Evolutionary conservation across 1,140 invertebrate genomes (phyloP), one percentile per base, ranked within the genome.

Genomic region (Bicyclus anynana): DNA sequence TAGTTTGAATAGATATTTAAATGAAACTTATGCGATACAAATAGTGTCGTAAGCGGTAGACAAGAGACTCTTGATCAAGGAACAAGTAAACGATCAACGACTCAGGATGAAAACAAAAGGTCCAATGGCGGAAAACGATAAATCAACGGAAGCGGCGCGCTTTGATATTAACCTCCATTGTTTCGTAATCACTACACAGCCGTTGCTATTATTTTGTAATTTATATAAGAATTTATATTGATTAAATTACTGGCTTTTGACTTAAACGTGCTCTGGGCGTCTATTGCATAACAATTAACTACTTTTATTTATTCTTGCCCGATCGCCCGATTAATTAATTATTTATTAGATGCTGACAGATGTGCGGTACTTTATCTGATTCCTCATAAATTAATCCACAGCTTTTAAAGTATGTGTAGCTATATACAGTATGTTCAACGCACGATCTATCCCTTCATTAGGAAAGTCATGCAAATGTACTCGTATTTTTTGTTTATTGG

Each of bases 131-230:
- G 67, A 68, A 72, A 65, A 51, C 69, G 65, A 82, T 81, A 80
- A 81, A 77, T 82, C 73, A 77, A 74, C 74, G 62, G 67, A 74
- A 69, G 73, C 79, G 72, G 77, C 50, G 53, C 66, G 53, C 70
- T 74, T 77, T 74, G 67, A 76, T 80, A 72, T 69, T 65, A 69
- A 66, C 59, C 59, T 67, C 60, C 55, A 73, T 74, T 77, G 71
- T 79, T 76, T 68, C 59, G 57, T 74, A 74, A 72, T 72, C 62
- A 64, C 59, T 62, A 67, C 42, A 63, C 56, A 51, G 49, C 38
- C 33, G 26, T 48, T 61, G 38, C 40, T 55, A 51, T 55, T 42
- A 60, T 44, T 54, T 4, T 14, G 27, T 21, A 21, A 54, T 48
- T 54, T 44, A 33, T 55, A 44, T 44, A 14, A 33, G 29, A 33